Percentiles rank a stretch among this genome's conserved stretches.
Evolutionary conservation across 2,113 vertebrate species (phyloP).

Genomic region (Plestiodon gilberti): DNA sequence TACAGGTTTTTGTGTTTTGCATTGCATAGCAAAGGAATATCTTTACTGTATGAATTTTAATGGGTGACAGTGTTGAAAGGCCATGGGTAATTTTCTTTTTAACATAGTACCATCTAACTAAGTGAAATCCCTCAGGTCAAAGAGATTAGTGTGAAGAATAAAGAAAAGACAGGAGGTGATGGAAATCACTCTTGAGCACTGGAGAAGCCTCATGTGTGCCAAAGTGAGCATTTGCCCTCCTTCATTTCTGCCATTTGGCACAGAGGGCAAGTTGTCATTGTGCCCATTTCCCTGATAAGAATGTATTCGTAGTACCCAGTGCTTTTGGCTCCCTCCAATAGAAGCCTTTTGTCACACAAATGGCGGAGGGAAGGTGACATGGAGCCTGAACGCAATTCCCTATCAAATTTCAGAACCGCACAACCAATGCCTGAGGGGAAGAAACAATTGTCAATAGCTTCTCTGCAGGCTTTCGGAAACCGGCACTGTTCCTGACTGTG

Average conservation of each 20-base stretch:
- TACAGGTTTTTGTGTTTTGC: not conserved
- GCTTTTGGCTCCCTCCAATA: slow-evolving; percentile 14
- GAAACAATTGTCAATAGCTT: not conserved
- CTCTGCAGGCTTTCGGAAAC: not conserved
- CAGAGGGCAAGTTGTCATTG: not conserved
- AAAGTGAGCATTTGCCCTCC: not conserved
- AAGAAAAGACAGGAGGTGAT: not conserved
- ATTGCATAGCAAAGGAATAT: not conserved
- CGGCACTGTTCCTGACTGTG: fast-evolving
- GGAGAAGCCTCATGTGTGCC: fast-evolving
- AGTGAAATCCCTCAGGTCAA: not conserved
- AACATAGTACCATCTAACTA: not conserved
- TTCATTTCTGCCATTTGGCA: not conserved
- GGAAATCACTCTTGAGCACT: not conserved
- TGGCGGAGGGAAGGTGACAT: slow-evolving; percentile 7
- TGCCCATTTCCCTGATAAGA: slow-evolving; percentile 7
- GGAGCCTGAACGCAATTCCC: not conserved
- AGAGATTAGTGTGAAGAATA: not conserved
- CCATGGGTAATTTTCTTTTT: not conserved
- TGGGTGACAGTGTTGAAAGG: not conserved
- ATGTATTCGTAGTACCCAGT: fast-evolving
- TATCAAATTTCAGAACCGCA: not conserved
- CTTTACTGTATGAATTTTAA: not conserved
- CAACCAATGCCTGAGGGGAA: not conserved
- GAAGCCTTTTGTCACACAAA: slow-evolving; percentile 44